Percentiles rank a stretch among this genome's conserved stretches.
phyloP scores from a whole-genome alignment of 2,888 invertebrate genomes.

The Chrysodeixis includens region DNA sequence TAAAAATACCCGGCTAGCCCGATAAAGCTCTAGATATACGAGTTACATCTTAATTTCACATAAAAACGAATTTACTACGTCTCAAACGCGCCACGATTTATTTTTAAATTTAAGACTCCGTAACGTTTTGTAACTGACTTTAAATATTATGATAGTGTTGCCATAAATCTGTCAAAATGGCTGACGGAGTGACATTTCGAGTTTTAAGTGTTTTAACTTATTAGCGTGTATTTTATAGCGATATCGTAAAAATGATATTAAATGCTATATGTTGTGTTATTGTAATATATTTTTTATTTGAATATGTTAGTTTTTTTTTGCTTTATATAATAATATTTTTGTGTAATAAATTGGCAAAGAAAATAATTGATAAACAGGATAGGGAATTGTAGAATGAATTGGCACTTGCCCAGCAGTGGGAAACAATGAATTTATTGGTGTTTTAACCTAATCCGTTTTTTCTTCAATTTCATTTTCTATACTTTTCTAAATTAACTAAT shows the following conservation, averaged over 20 bases:
- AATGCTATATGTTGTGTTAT: constrained; percentile 11
- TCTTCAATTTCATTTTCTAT: too few relatives aligned
- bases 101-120: constrained; percentile 72
- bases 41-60: constrained; percentile 85
- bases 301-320: neutral
- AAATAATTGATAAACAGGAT: neutral
- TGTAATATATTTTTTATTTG: constrained; percentile 12
- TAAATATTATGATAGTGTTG: constrained; percentile 82
- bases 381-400: neutral
- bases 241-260: constrained; percentile 9
- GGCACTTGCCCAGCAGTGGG: too few relatives aligned
- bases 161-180: constrained; percentile 79
- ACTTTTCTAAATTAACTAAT: too few relatives aligned
- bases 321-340: neutral
- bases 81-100: constrained; percentile 72
- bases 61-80: constrained; percentile 81
- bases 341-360: neutral
- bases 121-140: constrained; percentile 78
- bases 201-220: constrained; percentile 11
- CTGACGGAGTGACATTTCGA: constrained; percentile 35
- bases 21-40: constrained; percentile 82
- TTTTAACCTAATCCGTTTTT: too few relatives aligned
- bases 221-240: neutral
- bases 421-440: too few relatives aligned
- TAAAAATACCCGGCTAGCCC: constrained; percentile 65